These are phyloP conservation scores for Drosophila bunnanda DNA, from an alignment of 2,888 invertebrate genomes.

Conservation along the genomic window DNA sequence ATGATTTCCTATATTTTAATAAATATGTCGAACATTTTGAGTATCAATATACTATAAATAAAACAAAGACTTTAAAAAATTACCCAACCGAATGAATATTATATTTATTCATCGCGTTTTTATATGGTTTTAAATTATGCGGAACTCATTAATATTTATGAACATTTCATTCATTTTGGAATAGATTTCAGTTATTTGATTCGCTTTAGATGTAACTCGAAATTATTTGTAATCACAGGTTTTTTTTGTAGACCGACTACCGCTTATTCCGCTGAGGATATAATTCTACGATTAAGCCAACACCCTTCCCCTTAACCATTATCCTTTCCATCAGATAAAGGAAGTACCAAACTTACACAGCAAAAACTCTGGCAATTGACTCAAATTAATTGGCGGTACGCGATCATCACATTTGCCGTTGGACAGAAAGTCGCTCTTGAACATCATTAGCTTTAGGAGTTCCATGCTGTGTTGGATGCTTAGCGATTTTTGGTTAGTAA, in stretches of 20 bases:
- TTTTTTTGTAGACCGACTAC: background rate
- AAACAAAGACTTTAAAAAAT: no score
- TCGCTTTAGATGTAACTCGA: background rate
- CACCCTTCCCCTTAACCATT: background rate
- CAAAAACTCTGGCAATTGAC: conserved; percentile 90
- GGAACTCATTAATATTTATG: no score
- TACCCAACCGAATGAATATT: no score
- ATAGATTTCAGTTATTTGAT: background rate
- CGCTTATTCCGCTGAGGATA: background rate
- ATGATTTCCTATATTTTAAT: no score
- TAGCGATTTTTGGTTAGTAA: conserved; percentile 4
- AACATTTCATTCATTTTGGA: no score
- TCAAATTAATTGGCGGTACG: conserved; percentile 90
- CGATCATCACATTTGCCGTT: conserved; percentile 86
- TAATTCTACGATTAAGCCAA: background rate
- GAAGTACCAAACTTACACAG: conserved; percentile 87
- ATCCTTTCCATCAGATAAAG: background rate
- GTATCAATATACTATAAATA: no score
- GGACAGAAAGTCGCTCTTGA: conserved; percentile 85
- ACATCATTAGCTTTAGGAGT: conserved; percentile 85
- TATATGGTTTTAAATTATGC: no score
- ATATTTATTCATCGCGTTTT: no score
- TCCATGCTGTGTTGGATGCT: conserved; percentile 77
- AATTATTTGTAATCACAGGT: background rate
- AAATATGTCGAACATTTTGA: no score